Base-by-base conservation (phyloP, 1,140 invertebrate species). In the Listronotus bonariensis region DNA sequence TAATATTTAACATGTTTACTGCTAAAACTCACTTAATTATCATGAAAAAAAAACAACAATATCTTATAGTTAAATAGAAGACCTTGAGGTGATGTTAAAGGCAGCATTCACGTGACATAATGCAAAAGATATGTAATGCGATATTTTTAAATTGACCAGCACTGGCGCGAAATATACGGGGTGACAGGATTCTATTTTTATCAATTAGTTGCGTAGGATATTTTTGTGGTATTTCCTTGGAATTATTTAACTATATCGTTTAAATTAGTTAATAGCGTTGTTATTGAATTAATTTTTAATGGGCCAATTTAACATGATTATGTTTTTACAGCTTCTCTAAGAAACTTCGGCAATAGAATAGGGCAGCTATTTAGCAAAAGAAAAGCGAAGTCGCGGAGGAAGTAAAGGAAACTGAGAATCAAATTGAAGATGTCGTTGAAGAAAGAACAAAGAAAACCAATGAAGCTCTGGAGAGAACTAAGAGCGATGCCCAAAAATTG, bases 381-480 rank as follows among this genome's bases (percentile, higher is more conserved):
- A 74, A 74, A 38, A 74, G 68, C 51, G 70, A 74, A 36, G 69
- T 70, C 5, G 67, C 49, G 10, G 66, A 67, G 52, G 69, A 68
- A 57, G 66, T 64, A 3, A 64, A 59, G 20, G 68, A 70, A 51
- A 58, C 62, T 42, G 68, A 34, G 52, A 52, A 67, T 36, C 34
- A 67, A 26, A 52, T 70, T 14, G 66, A 74, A 56, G 66, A 67
- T 56, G 63, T 70, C 26, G 62, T 69, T 7, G 61, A 65, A 17
- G 55, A 71, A 17, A 42, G 61, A 34, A 32, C 60, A 10, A 69
- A 74, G 17, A 61, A 67, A 71, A 56, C 67, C 12, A 46, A 57
- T 18, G 63, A 71, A 34, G 54, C 40, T 38, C 40, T 67, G n/a
- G 52, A 70, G 45, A 41, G 55, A 52, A 38, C 66, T 0, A 67